Evolutionary conservation across 2,113 vertebrate species (phyloP).

Genomic region (Thryonomys swinderianus): DNA sequence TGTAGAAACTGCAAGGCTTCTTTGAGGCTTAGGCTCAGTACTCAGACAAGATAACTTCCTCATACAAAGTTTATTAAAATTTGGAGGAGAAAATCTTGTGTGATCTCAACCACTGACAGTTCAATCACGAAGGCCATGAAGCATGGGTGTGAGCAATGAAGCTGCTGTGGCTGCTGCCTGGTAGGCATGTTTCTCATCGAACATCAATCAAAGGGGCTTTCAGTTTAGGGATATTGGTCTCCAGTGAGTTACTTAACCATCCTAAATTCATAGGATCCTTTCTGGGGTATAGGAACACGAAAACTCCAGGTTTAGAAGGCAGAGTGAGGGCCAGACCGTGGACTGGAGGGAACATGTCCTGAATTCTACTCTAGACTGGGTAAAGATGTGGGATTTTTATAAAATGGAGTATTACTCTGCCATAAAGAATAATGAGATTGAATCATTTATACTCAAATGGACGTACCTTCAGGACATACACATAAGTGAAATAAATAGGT

Average conservation of each 20-base stretch:
- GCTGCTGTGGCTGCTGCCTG: background rate
- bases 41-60: background rate
- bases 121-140: background rate
- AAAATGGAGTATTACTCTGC: too few relatives aligned
- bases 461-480: too few relatives aligned
- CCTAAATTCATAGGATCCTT: background rate
- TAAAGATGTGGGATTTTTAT: too few relatives aligned
- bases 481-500: too few relatives aligned
- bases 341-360: background rate
- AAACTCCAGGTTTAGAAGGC: background rate
- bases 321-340: background rate
- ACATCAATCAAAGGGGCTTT: background rate
- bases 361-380: too few relatives aligned
- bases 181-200: background rate
- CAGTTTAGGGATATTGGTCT: background rate
- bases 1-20: background rate
- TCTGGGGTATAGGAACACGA: background rate
- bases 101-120: background rate
- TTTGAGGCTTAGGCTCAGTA: background rate
- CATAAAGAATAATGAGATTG: too few relatives aligned
- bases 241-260: background rate
- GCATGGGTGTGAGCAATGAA: background rate
- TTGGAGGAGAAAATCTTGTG: background rate
- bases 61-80: background rate
- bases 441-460: too few relatives aligned